Conservation (phyloP, 2,888 invertebrate species). For the Epsilonema sp. region DNA sequence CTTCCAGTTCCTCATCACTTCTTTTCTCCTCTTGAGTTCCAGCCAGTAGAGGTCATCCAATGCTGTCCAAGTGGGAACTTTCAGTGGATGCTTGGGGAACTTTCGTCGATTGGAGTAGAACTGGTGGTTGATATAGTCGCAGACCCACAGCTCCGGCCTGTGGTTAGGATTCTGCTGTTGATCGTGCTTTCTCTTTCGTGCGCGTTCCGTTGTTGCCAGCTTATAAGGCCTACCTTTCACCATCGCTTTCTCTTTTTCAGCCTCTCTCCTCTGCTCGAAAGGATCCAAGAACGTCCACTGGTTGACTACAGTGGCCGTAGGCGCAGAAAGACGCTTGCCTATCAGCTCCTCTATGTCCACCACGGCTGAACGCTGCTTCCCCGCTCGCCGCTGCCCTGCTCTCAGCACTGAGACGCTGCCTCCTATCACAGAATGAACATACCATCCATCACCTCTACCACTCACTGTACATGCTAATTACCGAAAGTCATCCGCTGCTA, state of each 20-base stretch:
- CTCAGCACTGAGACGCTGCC: background rate
- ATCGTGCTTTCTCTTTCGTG: background rate
- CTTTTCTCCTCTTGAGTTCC: constrained; percentile 20
- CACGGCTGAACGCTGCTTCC: background rate
- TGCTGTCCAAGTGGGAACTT: constrained; percentile 20
- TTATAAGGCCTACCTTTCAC: background rate
- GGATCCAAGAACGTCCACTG: background rate
- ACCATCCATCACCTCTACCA: too few relatives aligned
- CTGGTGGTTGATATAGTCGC: background rate
- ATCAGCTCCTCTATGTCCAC: too few relatives aligned
- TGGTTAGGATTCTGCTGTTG: too few relatives aligned
- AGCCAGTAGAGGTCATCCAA: constrained; percentile 22
- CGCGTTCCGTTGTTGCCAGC: background rate
- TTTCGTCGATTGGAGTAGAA: constrained; percentile 14
- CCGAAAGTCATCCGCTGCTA: too few relatives aligned
- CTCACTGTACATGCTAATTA: too few relatives aligned
- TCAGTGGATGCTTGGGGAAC: constrained; percentile 21
- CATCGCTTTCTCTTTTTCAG: background rate
- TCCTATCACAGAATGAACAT: too few relatives aligned
- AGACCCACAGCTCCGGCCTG: too few relatives aligned
- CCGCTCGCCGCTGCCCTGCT: background rate
- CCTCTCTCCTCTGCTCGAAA: background rate
- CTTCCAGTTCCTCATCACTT: constrained; percentile 6
- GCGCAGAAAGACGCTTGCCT: too few relatives aligned
- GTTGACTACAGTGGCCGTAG: too few relatives aligned